A percentile compares a stretch with the other conserved stretches of the same genome.
Conservation (phyloP, 2,888 invertebrate species). For the Metopia argyrocephala region DNA sequence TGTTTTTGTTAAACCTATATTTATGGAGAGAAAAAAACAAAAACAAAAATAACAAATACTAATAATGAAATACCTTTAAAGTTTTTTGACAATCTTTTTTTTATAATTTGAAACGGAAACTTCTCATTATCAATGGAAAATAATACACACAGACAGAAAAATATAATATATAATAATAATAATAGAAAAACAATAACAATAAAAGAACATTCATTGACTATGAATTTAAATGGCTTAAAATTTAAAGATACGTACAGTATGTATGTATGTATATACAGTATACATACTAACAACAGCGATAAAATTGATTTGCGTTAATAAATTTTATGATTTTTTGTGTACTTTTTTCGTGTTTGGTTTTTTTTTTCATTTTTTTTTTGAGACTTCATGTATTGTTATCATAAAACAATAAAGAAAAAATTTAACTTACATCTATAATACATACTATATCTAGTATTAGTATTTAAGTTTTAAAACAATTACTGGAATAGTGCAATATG, state of each 20-base stretch:
- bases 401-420: constrained; percentile 44
- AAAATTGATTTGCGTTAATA: constrained; percentile 34
- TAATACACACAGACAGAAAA: constrained; percentile 1
- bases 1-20: not conserved
- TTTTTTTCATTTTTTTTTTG: constrained; percentile 17
- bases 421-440: constrained; percentile 42
- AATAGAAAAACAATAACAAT: constrained; percentile 20
- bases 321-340: constrained; percentile 1
- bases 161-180: not conserved
- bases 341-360: constrained; percentile 3
- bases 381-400: constrained; percentile 34
- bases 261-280: too few species aligned
- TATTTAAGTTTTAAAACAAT: constrained; percentile 50
- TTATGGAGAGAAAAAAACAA: constrained; percentile 5
- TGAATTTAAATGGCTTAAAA: constrained; percentile 53
- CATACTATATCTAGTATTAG: constrained; percentile 26
- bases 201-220: constrained; percentile 50
- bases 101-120: constrained; percentile 51
- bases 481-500: constrained; percentile 53
- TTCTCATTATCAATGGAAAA: constrained; percentile 48
- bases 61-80: constrained; percentile 28
- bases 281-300: too few species aligned
- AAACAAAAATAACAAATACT: constrained; percentile 7
- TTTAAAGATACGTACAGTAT: constrained; percentile 38
- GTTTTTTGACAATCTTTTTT: constrained; percentile 26